Conservation (phyloP, 2,113 vertebrate genomes). For the Cottus gobio region DNA sequence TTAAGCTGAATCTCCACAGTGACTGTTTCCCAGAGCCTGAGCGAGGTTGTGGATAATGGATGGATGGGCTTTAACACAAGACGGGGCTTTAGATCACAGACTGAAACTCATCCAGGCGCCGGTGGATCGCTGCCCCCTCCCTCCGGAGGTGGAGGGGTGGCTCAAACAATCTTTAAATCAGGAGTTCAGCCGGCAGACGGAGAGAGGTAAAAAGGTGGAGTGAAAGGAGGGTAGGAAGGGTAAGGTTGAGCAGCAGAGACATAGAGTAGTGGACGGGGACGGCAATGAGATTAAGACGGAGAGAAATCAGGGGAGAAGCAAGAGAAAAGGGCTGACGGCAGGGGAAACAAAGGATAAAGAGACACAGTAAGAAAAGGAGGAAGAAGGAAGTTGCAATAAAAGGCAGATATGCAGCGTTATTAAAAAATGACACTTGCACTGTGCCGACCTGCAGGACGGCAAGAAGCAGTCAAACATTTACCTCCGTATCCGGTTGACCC, state of each 20-base stretch:
- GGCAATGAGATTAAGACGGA: constrained; percentile 52
- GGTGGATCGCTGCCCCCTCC: constrained; percentile 47
- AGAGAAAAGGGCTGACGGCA: constrained; percentile 37
- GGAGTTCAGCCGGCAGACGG: constrained; percentile 54
- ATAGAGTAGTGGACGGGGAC: constrained; percentile 35
- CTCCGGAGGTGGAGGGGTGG: constrained; percentile 34
- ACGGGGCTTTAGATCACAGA: constrained; percentile 75
- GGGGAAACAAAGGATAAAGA: constrained; percentile 31
- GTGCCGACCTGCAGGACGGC: constrained; percentile 54
- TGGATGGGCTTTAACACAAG: constrained; percentile 70
- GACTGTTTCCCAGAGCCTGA: too few species aligned
- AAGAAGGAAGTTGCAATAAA: constrained; percentile 39
- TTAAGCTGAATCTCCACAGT: constrained; percentile 63
- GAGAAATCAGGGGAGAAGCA: constrained; percentile 23
- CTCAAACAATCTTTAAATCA: constrained; percentile 76
- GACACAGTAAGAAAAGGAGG: constrained; percentile 1
- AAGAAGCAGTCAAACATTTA: constrained; percentile 57
- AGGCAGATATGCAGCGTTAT: constrained; percentile 45
- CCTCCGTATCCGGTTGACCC: constrained; percentile 73
- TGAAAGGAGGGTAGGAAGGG: neutral
- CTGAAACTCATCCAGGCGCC: constrained; percentile 60
- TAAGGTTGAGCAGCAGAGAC: constrained; percentile 6
- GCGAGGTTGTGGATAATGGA: constrained; percentile 57
- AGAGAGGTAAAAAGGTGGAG: constrained; percentile 56
- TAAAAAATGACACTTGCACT: constrained; percentile 59